Base-by-base conservation (phyloP, 2,113 vertebrate genomes). In the Arvicanthis niloticus region DNA sequence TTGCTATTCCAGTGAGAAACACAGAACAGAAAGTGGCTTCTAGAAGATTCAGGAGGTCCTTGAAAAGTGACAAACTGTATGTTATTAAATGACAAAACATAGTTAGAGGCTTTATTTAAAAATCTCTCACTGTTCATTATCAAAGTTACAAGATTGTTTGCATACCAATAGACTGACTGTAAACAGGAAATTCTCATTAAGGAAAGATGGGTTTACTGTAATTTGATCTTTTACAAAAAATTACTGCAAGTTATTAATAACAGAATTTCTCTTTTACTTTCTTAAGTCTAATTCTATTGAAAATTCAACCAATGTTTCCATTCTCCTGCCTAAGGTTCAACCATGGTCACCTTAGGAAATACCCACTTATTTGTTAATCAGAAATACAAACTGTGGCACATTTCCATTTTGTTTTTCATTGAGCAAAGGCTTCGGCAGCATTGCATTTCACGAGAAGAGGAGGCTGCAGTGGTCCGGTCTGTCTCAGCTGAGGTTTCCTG, bases 181-280 rank as follows among this genome's bases (percentile, higher is more conserved):
- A 98, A 99, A 99, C 98, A 98, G 98, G 98, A 98, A 98, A 95
- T 98, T 98, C 98, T 98, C 98, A 98, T 98, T 98, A 98, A 98
- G 98, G 98, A 99, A 98, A 98, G 97, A 98, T 96, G 98, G 97
- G 98, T 98, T 98, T 98, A 98, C 98, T 98, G 98, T 98, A 98
- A 98, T 98, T 98, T 96, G 96, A 98, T 98, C 98, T 98, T 97
- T 98, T 98, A 98, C 98, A 98, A 98, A 99, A 98, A 98, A 98
- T 97, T 98, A 93, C 97, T 96, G 93, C 89, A 98, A 96, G 97
- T 98, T 98, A 97, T 98, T 98, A 97, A 98, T 98, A 98, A 98
- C 98, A 96, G 94, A 98, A 98, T 97, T 98, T 98, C 98, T 98
- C 97, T 97, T 98, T 98, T 98, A 97, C 97, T 97, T 95, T 97